Evolutionary conservation across 2,888 invertebrate species (phyloP).

Genomic region (Lasioglossum pauxillum): DNA sequence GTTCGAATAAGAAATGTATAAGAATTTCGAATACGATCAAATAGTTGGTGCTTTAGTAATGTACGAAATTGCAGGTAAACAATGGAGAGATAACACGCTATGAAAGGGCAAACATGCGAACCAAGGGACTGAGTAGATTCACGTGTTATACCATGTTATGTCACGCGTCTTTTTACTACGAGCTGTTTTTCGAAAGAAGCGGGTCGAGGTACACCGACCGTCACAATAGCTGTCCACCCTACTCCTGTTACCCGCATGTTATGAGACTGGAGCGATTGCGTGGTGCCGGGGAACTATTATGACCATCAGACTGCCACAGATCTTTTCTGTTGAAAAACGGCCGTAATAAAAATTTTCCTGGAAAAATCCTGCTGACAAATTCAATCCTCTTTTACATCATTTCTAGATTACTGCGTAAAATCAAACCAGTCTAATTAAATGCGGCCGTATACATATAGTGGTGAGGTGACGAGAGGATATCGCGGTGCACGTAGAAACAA

Average conservation of each 20-base stretch:
- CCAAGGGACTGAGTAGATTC: background rate
- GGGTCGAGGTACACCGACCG: background rate
- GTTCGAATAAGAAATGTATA: background rate
- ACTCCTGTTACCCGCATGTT: slow-evolving; percentile 4
- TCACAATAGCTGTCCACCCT: slow-evolving; percentile 12
- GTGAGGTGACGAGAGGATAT: no score
- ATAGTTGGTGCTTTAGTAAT: background rate
- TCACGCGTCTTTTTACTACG: background rate
- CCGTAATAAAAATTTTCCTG: background rate
- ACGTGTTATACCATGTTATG: slow-evolving; percentile 8
- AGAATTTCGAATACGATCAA: background rate
- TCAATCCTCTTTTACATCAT: background rate
- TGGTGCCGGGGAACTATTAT: background rate
- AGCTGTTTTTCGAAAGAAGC: background rate
- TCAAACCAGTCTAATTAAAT: no score
- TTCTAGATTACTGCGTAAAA: no score
- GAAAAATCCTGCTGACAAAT: background rate
- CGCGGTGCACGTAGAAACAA: no score
- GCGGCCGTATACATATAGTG: no score
- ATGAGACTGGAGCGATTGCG: slow-evolving; percentile 1
- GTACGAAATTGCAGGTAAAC: background rate
- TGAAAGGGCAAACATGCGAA: background rate
- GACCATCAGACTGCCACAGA: background rate
- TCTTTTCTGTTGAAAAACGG: background rate
- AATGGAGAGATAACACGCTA: background rate